Conservation (phyloP, 1,140 invertebrate genomes). For the Drosophila erecta region DNA sequence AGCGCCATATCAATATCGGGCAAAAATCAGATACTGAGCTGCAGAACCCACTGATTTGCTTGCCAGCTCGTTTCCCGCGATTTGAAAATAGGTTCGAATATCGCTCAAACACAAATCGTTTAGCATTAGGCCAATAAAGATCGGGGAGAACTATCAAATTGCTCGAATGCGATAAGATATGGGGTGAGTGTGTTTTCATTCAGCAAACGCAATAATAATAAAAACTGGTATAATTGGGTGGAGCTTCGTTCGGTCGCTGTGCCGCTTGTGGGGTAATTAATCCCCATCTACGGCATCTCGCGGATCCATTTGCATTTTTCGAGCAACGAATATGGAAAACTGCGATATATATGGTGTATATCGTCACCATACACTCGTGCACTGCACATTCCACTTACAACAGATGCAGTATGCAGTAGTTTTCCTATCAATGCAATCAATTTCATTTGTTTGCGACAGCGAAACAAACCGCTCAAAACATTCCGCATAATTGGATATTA, state of each 20-base stretch:
- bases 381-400: slow-evolving; percentile 13
- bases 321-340: slow-evolving; percentile 40
- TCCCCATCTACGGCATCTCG: slow-evolving; percentile 35
- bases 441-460: slow-evolving; percentile 35
- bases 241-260: slow-evolving; percentile 28
- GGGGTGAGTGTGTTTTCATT: neutral
- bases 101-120: slow-evolving; percentile 51
- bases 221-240: slow-evolving; percentile 68
- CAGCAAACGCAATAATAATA: slow-evolving; percentile 69
- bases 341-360: slow-evolving; percentile 6
- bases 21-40: slow-evolving; percentile 31
- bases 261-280: slow-evolving; percentile 56
- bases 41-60: slow-evolving; percentile 35
- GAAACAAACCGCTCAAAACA: slow-evolving; percentile 5
- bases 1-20: slow-evolving; percentile 43
- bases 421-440: slow-evolving; percentile 61
- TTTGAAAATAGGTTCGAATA: slow-evolving; percentile 46
- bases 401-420: slow-evolving; percentile 59
- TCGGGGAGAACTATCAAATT: slow-evolving; percentile 44
- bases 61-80: slow-evolving; percentile 16
- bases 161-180: slow-evolving; percentile 32
- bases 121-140: slow-evolving; percentile 41
- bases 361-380: slow-evolving; percentile 7
- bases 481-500: slow-evolving; percentile 35
- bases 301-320: slow-evolving; percentile 61